Conservation (phyloP, 2,888 invertebrate genomes). For the Caenorhabditis auriculariae region DNA sequence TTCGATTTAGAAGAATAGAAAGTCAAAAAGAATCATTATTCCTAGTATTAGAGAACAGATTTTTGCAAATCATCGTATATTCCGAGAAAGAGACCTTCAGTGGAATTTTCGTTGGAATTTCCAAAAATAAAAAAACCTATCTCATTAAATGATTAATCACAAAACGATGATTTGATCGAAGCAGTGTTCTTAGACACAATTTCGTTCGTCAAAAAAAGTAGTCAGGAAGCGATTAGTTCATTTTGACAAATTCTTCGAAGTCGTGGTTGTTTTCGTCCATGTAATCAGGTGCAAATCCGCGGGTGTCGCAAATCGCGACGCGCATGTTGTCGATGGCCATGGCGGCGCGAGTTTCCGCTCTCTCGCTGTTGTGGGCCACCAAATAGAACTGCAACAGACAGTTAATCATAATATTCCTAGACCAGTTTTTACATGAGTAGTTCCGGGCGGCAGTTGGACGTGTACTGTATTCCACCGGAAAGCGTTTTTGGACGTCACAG, state of each 20-base stretch:
- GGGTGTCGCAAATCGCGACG: slow-evolving; percentile 57
- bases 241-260: slow-evolving; percentile 14
- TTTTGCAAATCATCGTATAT: too few relatives aligned
- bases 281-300: slow-evolving; percentile 44
- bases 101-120: too few relatives aligned
- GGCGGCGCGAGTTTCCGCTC: slow-evolving; percentile 49
- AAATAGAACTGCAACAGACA: slow-evolving; percentile 53
- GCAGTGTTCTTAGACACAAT: too few relatives aligned
- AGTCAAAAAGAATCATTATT: too few relatives aligned
- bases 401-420: not conserved
- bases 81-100: too few relatives aligned
- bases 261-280: slow-evolving; percentile 34
- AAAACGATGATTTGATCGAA: not conserved
- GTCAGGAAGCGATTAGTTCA: not conserved
- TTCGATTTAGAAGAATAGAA: too few relatives aligned
- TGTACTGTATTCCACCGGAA: slow-evolving; percentile 61
- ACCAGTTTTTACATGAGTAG: slow-evolving; percentile 46
- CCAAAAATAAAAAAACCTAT: not conserved
- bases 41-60: too few relatives aligned
- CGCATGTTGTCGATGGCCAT: slow-evolving; percentile 61
- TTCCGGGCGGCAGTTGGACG: slow-evolving; percentile 60
- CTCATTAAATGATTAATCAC: too few relatives aligned
- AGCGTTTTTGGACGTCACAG: slow-evolving; percentile 57
- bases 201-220: too few relatives aligned
- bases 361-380: slow-evolving; percentile 57